phyloP scores from a whole-genome alignment of 2,113 vertebrate genomes.

The Odontophorus gujanensis region DNA sequence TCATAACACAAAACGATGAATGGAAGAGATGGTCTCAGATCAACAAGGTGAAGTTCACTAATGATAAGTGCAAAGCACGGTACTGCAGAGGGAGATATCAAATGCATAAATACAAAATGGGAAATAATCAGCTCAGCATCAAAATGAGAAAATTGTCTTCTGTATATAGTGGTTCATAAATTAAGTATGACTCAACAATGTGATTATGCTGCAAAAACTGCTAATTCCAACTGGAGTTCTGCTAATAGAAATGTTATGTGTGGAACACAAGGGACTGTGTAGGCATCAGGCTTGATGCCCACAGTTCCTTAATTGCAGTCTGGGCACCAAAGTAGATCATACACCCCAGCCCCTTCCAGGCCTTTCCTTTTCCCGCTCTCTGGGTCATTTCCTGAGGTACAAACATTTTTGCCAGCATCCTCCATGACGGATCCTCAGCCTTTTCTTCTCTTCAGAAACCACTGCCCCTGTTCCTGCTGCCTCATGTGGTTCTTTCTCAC shows the following conservation, averaged over 20 bases:
- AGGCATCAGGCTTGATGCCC: background rate
- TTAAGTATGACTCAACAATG: slow-evolving; percentile 58
- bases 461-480: background rate
- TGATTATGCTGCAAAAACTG: slow-evolving; percentile 41
- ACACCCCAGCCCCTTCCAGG: background rate
- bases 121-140: slow-evolving; percentile 35
- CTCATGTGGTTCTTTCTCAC: background rate
- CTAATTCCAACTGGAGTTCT: slow-evolving; percentile 38
- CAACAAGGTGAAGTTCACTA: slow-evolving; percentile 46
- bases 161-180: slow-evolving; percentile 41
- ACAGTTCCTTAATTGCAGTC: background rate
- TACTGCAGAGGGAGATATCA: slow-evolving; percentile 28
- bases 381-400: background rate
- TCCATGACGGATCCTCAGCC: background rate
- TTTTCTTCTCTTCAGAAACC: background rate
- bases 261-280: background rate
- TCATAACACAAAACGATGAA: slow-evolving; percentile 38
- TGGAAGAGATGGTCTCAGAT: slow-evolving; percentile 42
- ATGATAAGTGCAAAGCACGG: slow-evolving; percentile 20
- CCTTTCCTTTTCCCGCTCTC: background rate
- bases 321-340: background rate
- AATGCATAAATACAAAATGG: slow-evolving; percentile 42
- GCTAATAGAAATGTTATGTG: background rate
- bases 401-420: background rate
- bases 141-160: slow-evolving; percentile 44